A percentile compares a stretch with the other conserved stretches of the same genome.
phyloP scores from a whole-genome alignment of 2,113 vertebrate genomes.

The Leptosomus discolor region DNA sequence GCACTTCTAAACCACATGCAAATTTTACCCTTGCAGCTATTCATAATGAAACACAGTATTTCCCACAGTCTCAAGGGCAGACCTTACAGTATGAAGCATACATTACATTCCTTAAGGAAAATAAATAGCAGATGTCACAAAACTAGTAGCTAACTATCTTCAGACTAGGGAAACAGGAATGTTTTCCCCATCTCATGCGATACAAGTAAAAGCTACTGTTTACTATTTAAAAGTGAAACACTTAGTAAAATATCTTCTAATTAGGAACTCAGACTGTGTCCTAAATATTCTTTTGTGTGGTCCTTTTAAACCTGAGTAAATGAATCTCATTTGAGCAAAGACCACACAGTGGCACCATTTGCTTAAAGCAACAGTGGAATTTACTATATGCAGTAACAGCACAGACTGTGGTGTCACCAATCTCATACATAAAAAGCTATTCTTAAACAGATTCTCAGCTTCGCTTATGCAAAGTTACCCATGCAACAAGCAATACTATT shows the following conservation, averaged over 20 bases:
- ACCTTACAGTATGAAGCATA: neutral
- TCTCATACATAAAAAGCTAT: neutral
- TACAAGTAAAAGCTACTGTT: neutral
- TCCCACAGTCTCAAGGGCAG: constrained; percentile 44
- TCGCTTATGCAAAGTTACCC: neutral
- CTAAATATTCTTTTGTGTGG: neutral
- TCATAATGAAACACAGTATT: constrained; percentile 20
- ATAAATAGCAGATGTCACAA: neutral
- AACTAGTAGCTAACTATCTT: neutral
- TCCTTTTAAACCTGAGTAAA: neutral
- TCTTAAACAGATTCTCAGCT: neutral
- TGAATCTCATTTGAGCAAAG: neutral
- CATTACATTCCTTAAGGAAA: neutral
- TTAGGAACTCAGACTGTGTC: neutral
- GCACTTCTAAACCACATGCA: constrained; percentile 49
- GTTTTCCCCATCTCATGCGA: neutral
- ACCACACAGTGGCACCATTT: neutral
- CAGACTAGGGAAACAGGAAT: neutral
- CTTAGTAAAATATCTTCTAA: neutral
- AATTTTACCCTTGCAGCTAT: constrained; percentile 52
- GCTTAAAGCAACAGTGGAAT: neutral
- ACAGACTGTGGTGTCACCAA: neutral
- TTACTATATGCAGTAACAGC: neutral
- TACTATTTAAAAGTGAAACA: neutral
- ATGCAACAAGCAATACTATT: neutral